phyloP scores from a whole-genome alignment of 2,888 invertebrate species.

The Leptopilina myrica region DNA sequence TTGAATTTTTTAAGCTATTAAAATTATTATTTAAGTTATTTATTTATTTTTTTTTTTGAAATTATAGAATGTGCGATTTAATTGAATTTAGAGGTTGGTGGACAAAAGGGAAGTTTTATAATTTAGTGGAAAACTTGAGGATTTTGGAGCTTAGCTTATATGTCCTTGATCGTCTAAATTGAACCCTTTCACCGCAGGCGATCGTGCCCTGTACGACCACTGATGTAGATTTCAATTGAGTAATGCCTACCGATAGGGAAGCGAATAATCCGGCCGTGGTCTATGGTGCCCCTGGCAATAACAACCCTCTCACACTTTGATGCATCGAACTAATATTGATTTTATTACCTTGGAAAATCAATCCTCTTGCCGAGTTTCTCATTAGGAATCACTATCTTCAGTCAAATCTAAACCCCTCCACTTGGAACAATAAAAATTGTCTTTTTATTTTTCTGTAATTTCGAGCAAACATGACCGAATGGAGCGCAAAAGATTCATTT shows the following conservation, averaged over 20 bases:
- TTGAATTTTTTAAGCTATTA: no score
- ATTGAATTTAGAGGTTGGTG: not conserved
- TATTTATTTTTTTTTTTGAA: no score
- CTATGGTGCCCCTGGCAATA: constrained; percentile 44
- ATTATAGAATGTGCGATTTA: no score
- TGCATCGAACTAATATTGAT: constrained; percentile 64
- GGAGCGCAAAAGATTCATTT: no score
- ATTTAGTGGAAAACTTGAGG: constrained; percentile 39
- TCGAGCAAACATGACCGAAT: no score
- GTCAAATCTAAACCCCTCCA: not conserved
- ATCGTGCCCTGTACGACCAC: constrained; percentile 55
- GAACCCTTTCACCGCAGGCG: constrained; percentile 56
- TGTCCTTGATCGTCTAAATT: constrained; percentile 38
- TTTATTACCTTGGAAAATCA: constrained; percentile 63
- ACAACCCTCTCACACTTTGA: constrained; percentile 22
- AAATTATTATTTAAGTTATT: no score
- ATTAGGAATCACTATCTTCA: no score
- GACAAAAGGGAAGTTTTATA: constrained; percentile 13
- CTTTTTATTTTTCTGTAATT: not conserved
- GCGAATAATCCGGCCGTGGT: constrained; percentile 63
- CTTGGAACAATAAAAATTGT: not conserved
- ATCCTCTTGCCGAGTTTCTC: constrained; percentile 42
- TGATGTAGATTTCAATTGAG: constrained; percentile 69
- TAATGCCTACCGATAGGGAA: constrained; percentile 56
- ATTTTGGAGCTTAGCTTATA: constrained; percentile 45